phyloP scores from a whole-genome alignment of 2,113 vertebrate genomes.

The Tragelaphus imberbis region DNA sequence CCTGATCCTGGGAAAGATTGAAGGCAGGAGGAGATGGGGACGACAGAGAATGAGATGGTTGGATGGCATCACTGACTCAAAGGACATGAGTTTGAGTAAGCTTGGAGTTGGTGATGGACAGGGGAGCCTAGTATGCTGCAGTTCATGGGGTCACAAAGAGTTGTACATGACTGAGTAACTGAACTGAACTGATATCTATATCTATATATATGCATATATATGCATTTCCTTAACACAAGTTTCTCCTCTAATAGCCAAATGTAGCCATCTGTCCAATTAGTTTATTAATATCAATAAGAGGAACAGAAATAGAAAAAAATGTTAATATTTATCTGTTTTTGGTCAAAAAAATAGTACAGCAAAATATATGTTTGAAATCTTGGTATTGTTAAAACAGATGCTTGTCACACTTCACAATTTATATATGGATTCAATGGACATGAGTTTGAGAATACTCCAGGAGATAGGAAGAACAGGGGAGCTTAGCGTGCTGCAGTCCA shows the following conservation, averaged over 20 bases:
- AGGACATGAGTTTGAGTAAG: not conserved
- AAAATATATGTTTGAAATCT: not conserved
- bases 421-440: not conserved
- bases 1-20: not conserved
- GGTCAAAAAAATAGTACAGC: not conserved
- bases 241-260: not conserved
- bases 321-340: not conserved
- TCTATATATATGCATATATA: not conserved
- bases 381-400: not conserved
- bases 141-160: not conserved
- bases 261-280: not conserved
- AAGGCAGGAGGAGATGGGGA: not conserved
- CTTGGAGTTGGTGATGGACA: not conserved
- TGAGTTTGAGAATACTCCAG: not conserved
- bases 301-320: not conserved
- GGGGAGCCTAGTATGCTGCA: not conserved
- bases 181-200: not conserved
- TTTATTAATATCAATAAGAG: not conserved
- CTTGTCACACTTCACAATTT: not conserved
- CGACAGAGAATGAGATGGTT: not conserved
- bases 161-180: not conserved
- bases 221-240: not conserved
- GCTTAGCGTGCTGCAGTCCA: not conserved
- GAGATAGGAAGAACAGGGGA: not conserved
- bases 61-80: not conserved